Percentiles rank a stretch among this genome's conserved stretches.
phyloP scores from a whole-genome alignment of 2,113 vertebrate genomes.

The Xiphophorus hellerii region DNA sequence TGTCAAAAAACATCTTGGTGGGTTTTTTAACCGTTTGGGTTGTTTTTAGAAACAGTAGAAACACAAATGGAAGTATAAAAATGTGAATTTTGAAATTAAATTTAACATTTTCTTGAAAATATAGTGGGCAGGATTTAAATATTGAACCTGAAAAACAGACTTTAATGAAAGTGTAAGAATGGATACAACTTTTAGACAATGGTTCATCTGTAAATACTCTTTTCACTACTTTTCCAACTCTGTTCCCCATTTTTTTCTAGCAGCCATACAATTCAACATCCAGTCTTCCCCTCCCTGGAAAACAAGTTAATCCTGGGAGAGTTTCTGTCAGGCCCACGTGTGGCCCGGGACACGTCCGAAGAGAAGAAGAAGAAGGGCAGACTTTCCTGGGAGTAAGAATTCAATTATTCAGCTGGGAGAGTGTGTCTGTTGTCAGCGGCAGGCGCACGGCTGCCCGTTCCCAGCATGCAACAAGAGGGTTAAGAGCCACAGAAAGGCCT shows the following conservation, averaged over 20 bases:
- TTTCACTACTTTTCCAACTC: background rate
- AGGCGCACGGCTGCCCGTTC: conserved; percentile 79
- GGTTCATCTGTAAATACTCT: background rate
- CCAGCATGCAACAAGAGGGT: conserved; percentile 89
- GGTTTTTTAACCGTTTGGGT: too few relatives aligned
- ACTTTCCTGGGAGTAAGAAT: conserved; percentile 79
- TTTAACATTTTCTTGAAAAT: background rate
- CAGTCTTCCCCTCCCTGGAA: background rate
- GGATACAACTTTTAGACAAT: background rate
- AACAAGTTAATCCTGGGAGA: conserved; percentile 80
- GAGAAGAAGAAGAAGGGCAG: conserved; percentile 18
- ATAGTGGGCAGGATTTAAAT: background rate
- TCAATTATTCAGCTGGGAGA: conserved; percentile 76
- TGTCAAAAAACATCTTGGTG: too few relatives aligned
- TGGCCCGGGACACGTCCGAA: conserved; percentile 34
- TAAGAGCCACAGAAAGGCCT: conserved; percentile 90
- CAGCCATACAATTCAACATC: background rate
- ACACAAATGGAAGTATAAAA: too few relatives aligned
- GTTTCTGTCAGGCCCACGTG: conserved; percentile 85
- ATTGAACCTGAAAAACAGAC: background rate
- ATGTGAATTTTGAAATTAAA: too few relatives aligned
- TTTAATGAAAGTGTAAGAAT: too few relatives aligned
- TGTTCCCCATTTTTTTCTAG: background rate
- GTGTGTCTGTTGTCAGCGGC: conserved; percentile 80
- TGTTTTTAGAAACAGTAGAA: too few relatives aligned